These are phyloP conservation scores for Laticauda laticaudata DNA, from an alignment of 2,113 vertebrate species.

Conservation along the genomic window DNA sequence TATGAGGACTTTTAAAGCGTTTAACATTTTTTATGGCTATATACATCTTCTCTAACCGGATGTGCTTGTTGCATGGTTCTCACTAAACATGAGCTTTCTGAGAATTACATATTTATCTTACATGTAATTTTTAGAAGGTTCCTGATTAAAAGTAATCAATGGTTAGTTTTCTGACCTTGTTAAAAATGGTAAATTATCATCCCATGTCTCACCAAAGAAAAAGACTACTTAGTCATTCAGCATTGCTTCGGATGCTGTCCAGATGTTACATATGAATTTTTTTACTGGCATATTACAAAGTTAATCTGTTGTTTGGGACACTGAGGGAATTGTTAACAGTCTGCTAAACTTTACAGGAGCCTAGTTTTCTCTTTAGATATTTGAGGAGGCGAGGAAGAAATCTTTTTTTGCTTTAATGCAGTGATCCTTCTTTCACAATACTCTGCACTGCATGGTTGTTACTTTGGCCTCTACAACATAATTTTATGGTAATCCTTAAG, in stretches of 20 bases:
- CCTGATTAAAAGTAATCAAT: slow-evolving; percentile 63
- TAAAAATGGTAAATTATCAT: slow-evolving; percentile 73
- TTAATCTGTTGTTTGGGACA: slow-evolving; percentile 72
- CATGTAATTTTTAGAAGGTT: slow-evolving; percentile 51
- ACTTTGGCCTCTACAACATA: slow-evolving; percentile 65
- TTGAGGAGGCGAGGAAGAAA: slow-evolving; percentile 22
- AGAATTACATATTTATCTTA: slow-evolving; percentile 33
- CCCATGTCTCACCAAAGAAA: slow-evolving; percentile 69
- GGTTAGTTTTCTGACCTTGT: slow-evolving; percentile 52
- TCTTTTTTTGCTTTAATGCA: slow-evolving; percentile 59
- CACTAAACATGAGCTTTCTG: slow-evolving; percentile 25
- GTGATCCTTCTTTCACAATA: slow-evolving; percentile 66
- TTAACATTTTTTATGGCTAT: slow-evolving; percentile 4
- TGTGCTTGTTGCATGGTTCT: background rate
- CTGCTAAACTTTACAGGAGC: slow-evolving; percentile 67
- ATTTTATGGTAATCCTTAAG: slow-evolving; percentile 80
- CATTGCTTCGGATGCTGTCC: slow-evolving; percentile 76
- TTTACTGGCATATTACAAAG: slow-evolving; percentile 60
- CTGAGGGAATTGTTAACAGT: slow-evolving; percentile 70
- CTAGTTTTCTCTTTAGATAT: slow-evolving; percentile 50
- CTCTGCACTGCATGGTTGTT: slow-evolving; percentile 58
- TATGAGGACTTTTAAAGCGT: slow-evolving; percentile 25
- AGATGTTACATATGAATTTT: slow-evolving; percentile 76
- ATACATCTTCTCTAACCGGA: background rate
- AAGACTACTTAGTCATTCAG: slow-evolving; percentile 74